A percentile compares a stretch with the other conserved stretches of the same genome.
Evolutionary conservation across 2,113 vertebrate species (phyloP).

Genomic region (Rhea pennata): DNA sequence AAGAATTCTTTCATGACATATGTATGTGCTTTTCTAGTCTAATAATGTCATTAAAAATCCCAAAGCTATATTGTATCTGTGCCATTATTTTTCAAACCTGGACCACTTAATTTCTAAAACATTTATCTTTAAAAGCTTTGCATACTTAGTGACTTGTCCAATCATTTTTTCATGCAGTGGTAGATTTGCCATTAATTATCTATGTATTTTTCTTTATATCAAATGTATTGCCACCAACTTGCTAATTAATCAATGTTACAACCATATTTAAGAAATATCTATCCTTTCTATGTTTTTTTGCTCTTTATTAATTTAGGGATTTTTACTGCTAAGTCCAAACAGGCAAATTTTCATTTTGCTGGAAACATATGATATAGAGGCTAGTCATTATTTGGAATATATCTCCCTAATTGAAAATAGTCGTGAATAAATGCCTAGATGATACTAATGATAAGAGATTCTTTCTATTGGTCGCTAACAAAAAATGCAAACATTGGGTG

Average conservation of each 20-base stretch:
- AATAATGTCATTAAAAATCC: background rate
- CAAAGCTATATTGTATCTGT: background rate
- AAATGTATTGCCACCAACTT: background rate
- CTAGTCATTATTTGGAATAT: background rate
- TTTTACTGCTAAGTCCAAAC: background rate
- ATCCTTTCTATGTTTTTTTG: background rate
- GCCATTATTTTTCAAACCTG: background rate
- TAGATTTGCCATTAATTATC: background rate
- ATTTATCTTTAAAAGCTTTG: background rate
- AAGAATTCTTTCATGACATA: background rate
- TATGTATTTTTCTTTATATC: background rate
- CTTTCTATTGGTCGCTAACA: background rate
- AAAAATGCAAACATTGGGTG: accelerated
- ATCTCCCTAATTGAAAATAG: background rate
- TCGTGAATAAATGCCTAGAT: background rate
- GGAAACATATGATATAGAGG: accelerated
- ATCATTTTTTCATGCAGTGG: background rate
- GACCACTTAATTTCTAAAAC: background rate
- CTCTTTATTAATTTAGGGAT: background rate
- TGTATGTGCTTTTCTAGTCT: background rate
- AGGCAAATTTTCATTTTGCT: background rate
- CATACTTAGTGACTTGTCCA: background rate
- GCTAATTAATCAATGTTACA: background rate
- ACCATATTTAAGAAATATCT: background rate
- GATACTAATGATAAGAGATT: background rate